Base-by-base conservation (phyloP, 2,797 vertebrate species). In the Pitangus sulphuratus region DNA sequence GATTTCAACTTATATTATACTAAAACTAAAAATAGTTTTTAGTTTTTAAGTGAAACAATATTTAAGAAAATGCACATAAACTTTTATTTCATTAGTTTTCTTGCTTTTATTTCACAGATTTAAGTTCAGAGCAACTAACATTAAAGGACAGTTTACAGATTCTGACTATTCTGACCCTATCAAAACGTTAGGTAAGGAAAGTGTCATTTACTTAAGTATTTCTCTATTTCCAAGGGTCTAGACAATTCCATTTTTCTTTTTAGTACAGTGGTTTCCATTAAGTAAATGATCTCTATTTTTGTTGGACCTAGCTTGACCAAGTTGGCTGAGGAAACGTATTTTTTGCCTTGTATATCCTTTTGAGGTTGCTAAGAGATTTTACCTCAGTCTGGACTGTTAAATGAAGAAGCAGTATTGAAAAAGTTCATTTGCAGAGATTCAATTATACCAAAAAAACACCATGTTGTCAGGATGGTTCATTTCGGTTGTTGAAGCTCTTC, bases 61-160 rank as follows among this genome's bases (percentile, higher is more conserved):
- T 51, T 78, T 81, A 69, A 62, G 28, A 50, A 83, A 58, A 91
- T 50, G 30, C 53, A 61, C 39, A 10, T 21, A 79, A 90, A 70
- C 33, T 90, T 45, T 65, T 58, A 15, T 33, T 56, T 95, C 20
- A 94, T 89, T 66, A 20, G 7, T 89, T 87, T 88, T 80, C 62
- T 62, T 95, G 39, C 28, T 40, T 95, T 93, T 96, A 71, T 97
- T 95, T 97, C 85, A 88, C 97, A 99, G 99, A 97, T 99, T 99
- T 98, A 99, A 99, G 96, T 99, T 99, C 96, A 98, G 99, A 98
- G 99, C 99, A 78, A 99, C 99, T 70, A 99, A 99, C 92, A 85
- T 98, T 85, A 98, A 98, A 70, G 99, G 98, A 71, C 98, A 99
- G 72, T 98, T 98, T 98, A 99, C 99, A 62, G 99, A 99, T 97